Evolutionary conservation across 2,888 invertebrate species (phyloP), one percentile per base, ranked within the genome.

Genomic region (Drepanosiphum platanoidis): DNA sequence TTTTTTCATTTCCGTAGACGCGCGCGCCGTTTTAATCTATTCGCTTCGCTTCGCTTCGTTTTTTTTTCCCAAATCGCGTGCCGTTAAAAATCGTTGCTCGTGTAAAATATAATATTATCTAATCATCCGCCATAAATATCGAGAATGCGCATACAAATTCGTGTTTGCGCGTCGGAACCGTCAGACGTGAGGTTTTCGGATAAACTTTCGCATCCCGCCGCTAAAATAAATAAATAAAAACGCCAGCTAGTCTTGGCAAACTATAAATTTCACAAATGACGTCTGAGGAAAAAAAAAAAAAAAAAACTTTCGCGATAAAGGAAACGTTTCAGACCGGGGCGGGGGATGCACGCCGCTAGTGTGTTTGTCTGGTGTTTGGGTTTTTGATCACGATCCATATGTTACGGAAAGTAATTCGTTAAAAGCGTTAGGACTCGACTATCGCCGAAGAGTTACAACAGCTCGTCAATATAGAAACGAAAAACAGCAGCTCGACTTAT

Each of bases 381-480:
- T n/a, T 52, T 75, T 58, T 52, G 34, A 75, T 75, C n/a, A 52
- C 52, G 34, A 61, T 61, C 61, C 42, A 30, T 74, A 52, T 74
- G 74, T 74, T 74, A 74, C 32, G 18, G 52, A 46, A 22, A 46
- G 52, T 32, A 74, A 46, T 46, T 74, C 46, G 22, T 46, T 46
- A 74, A n/a, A 52, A 32, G 74, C 32, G 74, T 74, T 46, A 46
- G 32, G 30, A 61, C n/a, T 61, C n/a, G 22, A 61, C 61, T n/a
- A n/a, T 61, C 61, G 9, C 27, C 2, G 22, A n/a, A 11, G 9
- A 61, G 61, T 61, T 61, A 22, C 61, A 61, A 11, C 22, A n/a
- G 27, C 27, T 52, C 22, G 52, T 52, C 52, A 52, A 52, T 0
- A 52, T 22, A 9, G 3, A 27, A 5, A 22, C 27, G 7, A 27